Base-by-base conservation (phyloP, 1,140 invertebrate genomes). In the Drosophila mauritiana region DNA sequence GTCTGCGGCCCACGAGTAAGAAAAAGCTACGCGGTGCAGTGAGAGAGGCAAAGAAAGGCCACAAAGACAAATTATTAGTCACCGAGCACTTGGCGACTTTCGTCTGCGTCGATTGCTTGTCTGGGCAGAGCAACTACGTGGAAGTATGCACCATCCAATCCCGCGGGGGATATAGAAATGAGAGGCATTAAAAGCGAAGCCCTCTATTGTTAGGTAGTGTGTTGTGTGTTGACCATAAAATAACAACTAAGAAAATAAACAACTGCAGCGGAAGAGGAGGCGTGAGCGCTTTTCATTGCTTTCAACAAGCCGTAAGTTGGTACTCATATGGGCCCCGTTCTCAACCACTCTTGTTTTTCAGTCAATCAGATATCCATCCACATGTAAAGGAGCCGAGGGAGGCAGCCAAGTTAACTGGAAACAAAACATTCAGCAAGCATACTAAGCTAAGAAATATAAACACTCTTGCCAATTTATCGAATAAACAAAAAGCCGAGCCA, bases 381-480 rank as follows among this genome's bases (percentile, higher is more conserved):
- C 62, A 53, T 42, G 39, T 48, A 36, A 39, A 31, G 65, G 22
- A 69, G 39, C 59, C 58, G 51, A 48, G 46, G 42, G n/a, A 36
- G 61, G 43, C 20, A 36, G 59, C n/a, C 62, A 36, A 70, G 43
- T 55, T 69, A 48, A 49, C 63, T 70, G 42, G 36, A 70, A 70
- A 40, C 25, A 69, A 54, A 70, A 52, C 37, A 52, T 52, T 11
- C 43, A 57, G 37, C 45, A 48, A 67, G 48, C 31, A 49, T 17
- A 39, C 37, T 22, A 70, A 69, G 43, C 43, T 52, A 73, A 59
- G 37, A 49, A 49, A 42, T 45, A 69, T 7, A 42, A 42, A 42
- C n/a, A 56, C 52, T 88, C 74, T 88, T 86, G 83, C 82, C 82
- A 86, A 75, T 84, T 67, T 88, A 82, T 88, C 69, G 83, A 86